Evolutionary conservation across 2,113 vertebrate genomes (phyloP).

Genomic region (Recurvirostra avosetta): DNA sequence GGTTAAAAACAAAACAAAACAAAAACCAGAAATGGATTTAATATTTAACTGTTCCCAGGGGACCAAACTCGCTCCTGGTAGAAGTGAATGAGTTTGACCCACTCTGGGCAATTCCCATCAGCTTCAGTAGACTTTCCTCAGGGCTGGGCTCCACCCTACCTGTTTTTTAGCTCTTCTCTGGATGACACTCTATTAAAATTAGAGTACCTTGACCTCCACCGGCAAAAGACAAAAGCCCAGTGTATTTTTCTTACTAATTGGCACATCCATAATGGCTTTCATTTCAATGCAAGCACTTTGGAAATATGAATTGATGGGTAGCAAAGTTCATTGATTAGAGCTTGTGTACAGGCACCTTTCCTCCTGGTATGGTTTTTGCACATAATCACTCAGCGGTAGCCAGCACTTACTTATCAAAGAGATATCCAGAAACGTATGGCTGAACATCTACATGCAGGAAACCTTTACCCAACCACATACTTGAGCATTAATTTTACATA

Average conservation of each 20-base stretch:
- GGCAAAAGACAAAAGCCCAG: constrained; percentile 5
- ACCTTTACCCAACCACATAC: constrained; percentile 18
- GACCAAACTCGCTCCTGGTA: background rate
- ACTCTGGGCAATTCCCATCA: constrained; percentile 21
- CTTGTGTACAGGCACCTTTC: background rate
- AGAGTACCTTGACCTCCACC: constrained; percentile 4
- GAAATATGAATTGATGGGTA: constrained; percentile 24
- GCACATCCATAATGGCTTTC: background rate
- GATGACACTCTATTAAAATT: constrained; percentile 9
- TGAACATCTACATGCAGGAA: constrained; percentile 1
- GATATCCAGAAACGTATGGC: background rate
- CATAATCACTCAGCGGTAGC: background rate
- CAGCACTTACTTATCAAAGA: background rate
- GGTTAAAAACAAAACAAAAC: constrained; percentile 19
- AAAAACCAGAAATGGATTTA: constrained; percentile 61
- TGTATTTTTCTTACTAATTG: constrained; percentile 42
- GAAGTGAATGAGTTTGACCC: constrained; percentile 23
- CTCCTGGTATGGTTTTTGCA: background rate
- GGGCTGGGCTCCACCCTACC: background rate
- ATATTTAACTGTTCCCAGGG: background rate
- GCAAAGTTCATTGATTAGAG: constrained; percentile 44
- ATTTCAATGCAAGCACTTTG: background rate
- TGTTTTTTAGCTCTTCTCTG: constrained; percentile 8
- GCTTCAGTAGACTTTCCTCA: background rate
- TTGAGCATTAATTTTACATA: constrained; percentile 48